Percentiles rank a stretch among this genome's conserved stretches.
Conservation (phyloP, 1,140 invertebrate species). For the Leptinotarsa lineolata region DNA sequence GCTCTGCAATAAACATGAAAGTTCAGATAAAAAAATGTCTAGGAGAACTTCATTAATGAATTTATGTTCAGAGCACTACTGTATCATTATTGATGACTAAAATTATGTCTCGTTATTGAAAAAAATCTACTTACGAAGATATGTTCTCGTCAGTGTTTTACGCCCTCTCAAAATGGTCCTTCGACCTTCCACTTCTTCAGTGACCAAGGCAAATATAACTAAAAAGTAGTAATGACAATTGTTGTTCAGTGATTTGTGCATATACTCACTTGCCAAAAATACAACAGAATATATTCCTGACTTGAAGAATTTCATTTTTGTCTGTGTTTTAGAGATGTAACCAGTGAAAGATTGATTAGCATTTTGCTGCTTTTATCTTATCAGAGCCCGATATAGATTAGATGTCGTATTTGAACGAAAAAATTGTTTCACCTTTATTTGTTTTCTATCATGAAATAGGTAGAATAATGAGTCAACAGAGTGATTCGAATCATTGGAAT, state of each 20-base stretch:
- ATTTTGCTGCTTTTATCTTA: constrained; percentile 15
- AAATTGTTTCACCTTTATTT: constrained; percentile 27
- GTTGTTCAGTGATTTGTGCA: neutral
- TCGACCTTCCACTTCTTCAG: constrained; percentile 71
- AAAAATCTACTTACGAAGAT: constrained; percentile 69
- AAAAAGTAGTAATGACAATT: constrained; percentile 42
- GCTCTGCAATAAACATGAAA: too few species aligned
- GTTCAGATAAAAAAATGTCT: too few species aligned
- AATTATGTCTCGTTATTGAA: neutral
- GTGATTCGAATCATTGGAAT: too few species aligned
- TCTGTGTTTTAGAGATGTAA: neutral
- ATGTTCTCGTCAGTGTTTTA: constrained; percentile 65
- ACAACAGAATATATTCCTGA: constrained; percentile 22
- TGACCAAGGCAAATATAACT: constrained; percentile 68
- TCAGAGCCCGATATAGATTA: constrained; percentile 4
- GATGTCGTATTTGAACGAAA: constrained; percentile 5
- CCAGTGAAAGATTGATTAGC: neutral
- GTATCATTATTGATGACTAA: neutral
- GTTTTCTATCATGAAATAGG: neutral
- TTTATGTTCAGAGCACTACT: too few species aligned
- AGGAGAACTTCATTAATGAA: too few species aligned
- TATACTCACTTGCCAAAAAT: constrained; percentile 26
- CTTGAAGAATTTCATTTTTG: constrained; percentile 31
- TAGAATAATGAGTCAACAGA: neutral
- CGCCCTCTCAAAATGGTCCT: constrained; percentile 64